phyloP scores from a whole-genome alignment of 2,113 vertebrate genomes.

The Malurus elegans region DNA sequence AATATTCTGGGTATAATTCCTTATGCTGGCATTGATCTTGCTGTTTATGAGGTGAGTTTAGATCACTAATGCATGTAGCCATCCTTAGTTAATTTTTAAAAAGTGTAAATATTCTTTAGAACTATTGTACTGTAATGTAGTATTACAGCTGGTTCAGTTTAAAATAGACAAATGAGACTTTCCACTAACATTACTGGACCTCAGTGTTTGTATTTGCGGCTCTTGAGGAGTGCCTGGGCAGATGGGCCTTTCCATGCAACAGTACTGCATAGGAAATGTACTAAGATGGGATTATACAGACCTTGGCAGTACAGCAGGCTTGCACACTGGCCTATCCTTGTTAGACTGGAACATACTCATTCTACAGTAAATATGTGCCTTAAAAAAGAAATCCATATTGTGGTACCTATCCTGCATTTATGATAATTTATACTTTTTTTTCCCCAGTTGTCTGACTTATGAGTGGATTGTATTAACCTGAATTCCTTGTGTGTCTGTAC shows the following conservation, averaged over 20 bases:
- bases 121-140: background rate
- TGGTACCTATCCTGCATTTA: background rate
- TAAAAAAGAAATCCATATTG: background rate
- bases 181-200: background rate
- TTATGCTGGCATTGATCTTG: conserved; percentile 93
- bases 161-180: background rate
- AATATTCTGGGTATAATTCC: conserved; percentile 94
- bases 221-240: background rate
- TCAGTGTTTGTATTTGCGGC: background rate
- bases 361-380: background rate
- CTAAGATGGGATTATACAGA: background rate
- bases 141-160: background rate
- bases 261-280: background rate
- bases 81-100: background rate
- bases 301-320: background rate
- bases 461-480: background rate
- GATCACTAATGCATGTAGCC: background rate
- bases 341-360: background rate
- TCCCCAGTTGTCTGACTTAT: background rate
- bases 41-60: conserved; percentile 89
- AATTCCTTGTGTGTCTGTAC: background rate
- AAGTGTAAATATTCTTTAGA: background rate
- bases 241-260: background rate
- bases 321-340: background rate
- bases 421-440: background rate